These are phyloP conservation scores for human (Homo sapiens) DNA, from an alignment of 2,113 vertebrate genomes.

Conservation along the genomic window DNA sequence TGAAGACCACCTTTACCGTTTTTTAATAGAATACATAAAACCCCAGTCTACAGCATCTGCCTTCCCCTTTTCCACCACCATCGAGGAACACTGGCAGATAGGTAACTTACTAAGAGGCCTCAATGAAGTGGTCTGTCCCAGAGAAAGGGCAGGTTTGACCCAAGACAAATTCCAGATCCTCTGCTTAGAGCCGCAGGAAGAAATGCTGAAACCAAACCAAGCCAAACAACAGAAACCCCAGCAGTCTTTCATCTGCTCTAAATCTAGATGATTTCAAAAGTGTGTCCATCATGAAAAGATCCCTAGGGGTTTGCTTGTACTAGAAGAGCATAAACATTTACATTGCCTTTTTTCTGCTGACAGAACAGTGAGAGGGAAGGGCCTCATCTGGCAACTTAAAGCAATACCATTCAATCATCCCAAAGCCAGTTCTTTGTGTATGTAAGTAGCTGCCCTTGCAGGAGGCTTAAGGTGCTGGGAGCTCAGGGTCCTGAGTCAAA, in stretches of 20 bases:
- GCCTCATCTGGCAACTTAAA: neutral
- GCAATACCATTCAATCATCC: neutral
- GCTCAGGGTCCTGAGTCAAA: neutral
- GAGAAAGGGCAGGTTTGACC: neutral
- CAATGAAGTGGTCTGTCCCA: neutral
- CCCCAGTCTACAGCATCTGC: neutral
- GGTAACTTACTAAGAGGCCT: neutral
- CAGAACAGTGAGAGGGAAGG: neutral
- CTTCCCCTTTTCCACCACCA: neutral
- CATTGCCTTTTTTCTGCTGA: neutral
- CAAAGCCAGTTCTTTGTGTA: neutral
- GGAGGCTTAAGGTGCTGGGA: neutral
- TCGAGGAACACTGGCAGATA: neutral
- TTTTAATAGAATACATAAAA: neutral
- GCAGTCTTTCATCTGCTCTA: neutral
- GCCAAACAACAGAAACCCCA: neutral
- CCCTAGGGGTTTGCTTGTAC: neutral
- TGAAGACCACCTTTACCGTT: neutral
- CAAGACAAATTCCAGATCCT: constrained; percentile 8
- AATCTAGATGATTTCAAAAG: neutral
- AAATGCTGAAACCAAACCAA: constrained; percentile 18
- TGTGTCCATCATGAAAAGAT: neutral
- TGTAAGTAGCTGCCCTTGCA: neutral
- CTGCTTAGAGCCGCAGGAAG: neutral
- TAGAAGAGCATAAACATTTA: constrained; percentile 21